Evolutionary conservation across 2,797 vertebrate species (phyloP), one percentile per base, ranked within the genome.

Genomic region (Rhynchotus rufescens): DNA sequence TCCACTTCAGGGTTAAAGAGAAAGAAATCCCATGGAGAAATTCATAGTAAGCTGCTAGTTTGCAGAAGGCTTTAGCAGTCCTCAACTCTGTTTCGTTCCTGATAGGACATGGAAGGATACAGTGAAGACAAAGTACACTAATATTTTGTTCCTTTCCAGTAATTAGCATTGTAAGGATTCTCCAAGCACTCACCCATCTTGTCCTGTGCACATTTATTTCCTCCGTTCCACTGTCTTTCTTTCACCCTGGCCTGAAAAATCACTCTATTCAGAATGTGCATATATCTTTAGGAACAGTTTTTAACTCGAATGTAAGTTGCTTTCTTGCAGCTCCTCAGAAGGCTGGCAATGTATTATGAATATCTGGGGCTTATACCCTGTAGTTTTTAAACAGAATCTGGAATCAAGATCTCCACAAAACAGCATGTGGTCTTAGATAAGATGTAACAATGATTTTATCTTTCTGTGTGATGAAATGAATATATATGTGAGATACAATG

Each of bases 311-410:
- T 80, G 19, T 42, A 38, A 77, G 68, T 68, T 89, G 26, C 17
- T 84, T 87, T 76, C 84, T 87, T 84, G 67, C 67, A 81, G 44
- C 71, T 93, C 17, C 71, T 93, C 52, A 71, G 57, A 86, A 90
- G 83, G 14, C 52, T 59, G 73, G 69, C 60, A 78, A 75, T 74
- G 54, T 87, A 79, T 86, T 86, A 66, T 62, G 84, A 69, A 68
- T 72, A 90, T 78, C 57, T 36, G 64, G 91, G 56, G 60, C 38
- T 84, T 73, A 78, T 87, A 76, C 73, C 69, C 69, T 89, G 88
- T 71, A 83, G 67, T 84, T 92, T 92, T 86, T 67, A 56, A 69
- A 65, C 60, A 87, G 67, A 89, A 15, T 32, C 57, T 89, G 60
- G 75, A 68, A 72, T 61, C 52, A 45, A 67, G 67, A 85, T 57